These are phyloP conservation scores for Poecilobothrus nobilitatus DNA, from an alignment of 2,888 invertebrate species.

Conservation along the genomic window DNA sequence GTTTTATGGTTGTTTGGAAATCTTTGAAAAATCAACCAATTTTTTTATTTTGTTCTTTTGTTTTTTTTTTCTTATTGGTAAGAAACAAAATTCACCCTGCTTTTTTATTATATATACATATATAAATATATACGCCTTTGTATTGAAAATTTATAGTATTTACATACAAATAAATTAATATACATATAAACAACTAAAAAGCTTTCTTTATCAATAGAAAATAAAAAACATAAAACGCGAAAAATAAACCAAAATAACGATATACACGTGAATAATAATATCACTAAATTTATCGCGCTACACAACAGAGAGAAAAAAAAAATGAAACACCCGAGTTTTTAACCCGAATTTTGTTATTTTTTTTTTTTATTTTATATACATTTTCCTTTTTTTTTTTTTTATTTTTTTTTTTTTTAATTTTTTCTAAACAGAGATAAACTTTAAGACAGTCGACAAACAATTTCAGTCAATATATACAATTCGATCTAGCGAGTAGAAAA, in stretches of 20 bases:
- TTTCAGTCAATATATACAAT: background rate
- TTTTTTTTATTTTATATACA: background rate
- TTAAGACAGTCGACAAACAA: background rate
- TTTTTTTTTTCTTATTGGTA: too few relatives aligned
- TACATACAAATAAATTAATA: too few relatives aligned
- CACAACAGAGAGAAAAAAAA: background rate
- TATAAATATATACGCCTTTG: too few relatives aligned
- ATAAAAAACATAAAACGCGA: background rate
- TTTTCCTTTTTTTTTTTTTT: background rate
- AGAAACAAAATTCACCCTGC: too few relatives aligned
- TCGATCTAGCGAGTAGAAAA: background rate
- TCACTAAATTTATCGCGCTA: background rate
- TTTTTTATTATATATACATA: too few relatives aligned
- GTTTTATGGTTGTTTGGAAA: too few relatives aligned
- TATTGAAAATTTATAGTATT: too few relatives aligned
- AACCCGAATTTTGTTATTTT: background rate
- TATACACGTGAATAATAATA: constrained; percentile 1
- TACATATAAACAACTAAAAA: background rate
- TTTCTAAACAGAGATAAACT: background rate
- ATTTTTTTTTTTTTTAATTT: background rate
- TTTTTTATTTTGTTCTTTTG: too few relatives aligned
- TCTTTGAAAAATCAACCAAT: too few relatives aligned
- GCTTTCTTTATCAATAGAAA: background rate
- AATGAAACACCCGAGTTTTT: background rate
- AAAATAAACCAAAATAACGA: background rate